These are phyloP conservation scores for Lindbergichthys nudifrons DNA, from an alignment of 2,797 vertebrate species.

Conservation along the genomic window DNA sequence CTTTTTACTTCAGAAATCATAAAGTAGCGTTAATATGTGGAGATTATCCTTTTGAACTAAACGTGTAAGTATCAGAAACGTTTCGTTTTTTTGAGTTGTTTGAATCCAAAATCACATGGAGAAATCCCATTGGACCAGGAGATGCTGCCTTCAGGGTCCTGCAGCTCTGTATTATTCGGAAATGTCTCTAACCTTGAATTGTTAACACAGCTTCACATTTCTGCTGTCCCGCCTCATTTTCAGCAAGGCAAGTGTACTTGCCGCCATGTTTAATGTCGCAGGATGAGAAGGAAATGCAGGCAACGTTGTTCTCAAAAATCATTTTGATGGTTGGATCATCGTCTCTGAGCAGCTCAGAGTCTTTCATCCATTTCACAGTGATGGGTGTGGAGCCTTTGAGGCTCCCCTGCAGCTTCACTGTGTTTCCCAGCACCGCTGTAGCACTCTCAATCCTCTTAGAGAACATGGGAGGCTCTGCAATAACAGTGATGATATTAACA, in stretches of 20 bases:
- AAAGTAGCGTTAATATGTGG: too few species aligned
- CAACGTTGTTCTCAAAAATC: slow-evolving; percentile 88
- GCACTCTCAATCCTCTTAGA: slow-evolving; percentile 93
- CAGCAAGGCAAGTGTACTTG: slow-evolving; percentile 92
- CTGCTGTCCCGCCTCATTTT: slow-evolving; percentile 95
- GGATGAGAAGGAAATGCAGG: slow-evolving; percentile 86
- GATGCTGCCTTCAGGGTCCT: too few species aligned
- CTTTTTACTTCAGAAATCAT: too few species aligned
- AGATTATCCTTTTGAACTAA: too few species aligned
- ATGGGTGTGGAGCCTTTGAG: slow-evolving; percentile 94
- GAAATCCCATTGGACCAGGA: too few species aligned
- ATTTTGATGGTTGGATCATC: slow-evolving; percentile 89
- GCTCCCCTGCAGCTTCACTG: slow-evolving; percentile 87
- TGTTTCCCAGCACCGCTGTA: slow-evolving; percentile 89
- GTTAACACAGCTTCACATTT: slow-evolving; percentile 91
- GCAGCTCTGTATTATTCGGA: not conserved
- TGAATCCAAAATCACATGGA: too few species aligned
- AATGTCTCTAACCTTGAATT: slow-evolving; percentile 91
- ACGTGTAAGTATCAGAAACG: too few species aligned
- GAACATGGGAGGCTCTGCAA: slow-evolving; percentile 93
- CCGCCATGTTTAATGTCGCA: slow-evolving; percentile 88
- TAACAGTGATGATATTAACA: slow-evolving; percentile 28
- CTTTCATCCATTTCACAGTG: slow-evolving; percentile 92
- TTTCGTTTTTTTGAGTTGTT: too few species aligned
- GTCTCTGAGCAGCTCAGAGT: slow-evolving; percentile 91